phyloP scores from a whole-genome alignment of 1,140 invertebrate genomes.

The Teleopsis dalmanni region DNA sequence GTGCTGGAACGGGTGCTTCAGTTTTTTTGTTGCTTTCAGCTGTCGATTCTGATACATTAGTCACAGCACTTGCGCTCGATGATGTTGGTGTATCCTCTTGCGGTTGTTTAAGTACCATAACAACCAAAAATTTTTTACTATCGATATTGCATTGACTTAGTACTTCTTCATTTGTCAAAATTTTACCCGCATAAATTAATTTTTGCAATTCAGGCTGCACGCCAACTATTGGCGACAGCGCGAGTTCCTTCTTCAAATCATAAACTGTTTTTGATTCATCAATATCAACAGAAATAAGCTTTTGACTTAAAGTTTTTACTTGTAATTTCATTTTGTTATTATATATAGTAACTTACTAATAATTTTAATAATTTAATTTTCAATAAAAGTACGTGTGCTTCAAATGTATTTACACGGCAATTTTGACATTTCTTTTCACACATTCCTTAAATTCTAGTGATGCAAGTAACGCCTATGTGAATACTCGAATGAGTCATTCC shows the following conservation, averaged over 20 bases:
- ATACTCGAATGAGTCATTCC: no score
- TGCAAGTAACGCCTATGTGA: no score
- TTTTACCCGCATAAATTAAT: slow-evolving; percentile 61
- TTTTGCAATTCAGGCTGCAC: slow-evolving; percentile 13
- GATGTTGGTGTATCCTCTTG: background rate
- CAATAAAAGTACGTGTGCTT: no score
- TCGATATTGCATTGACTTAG: slow-evolving; percentile 86
- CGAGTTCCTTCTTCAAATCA: slow-evolving; percentile 13
- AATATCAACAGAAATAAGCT: slow-evolving; percentile 10
- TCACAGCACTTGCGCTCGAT: background rate
- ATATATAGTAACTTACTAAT: slow-evolving; percentile 5
- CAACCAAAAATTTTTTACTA: slow-evolving; percentile 93
- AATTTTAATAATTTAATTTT: background rate
- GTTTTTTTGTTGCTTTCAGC: no score
- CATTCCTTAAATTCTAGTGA: no score
- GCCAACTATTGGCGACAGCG: slow-evolving; percentile 11
- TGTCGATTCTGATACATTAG: no score
- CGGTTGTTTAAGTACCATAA: slow-evolving; percentile 55
- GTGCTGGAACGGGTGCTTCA: no score
- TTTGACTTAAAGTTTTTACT: slow-evolving; percentile 14
- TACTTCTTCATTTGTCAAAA: slow-evolving; percentile 76
- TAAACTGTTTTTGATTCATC: slow-evolving; percentile 13
- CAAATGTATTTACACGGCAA: no score
- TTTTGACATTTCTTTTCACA: no score
- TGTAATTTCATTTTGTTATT: slow-evolving; percentile 15